Evolutionary conservation across 1,140 invertebrate genomes (phyloP).

Genomic region (Scylla paramamosain): DNA sequence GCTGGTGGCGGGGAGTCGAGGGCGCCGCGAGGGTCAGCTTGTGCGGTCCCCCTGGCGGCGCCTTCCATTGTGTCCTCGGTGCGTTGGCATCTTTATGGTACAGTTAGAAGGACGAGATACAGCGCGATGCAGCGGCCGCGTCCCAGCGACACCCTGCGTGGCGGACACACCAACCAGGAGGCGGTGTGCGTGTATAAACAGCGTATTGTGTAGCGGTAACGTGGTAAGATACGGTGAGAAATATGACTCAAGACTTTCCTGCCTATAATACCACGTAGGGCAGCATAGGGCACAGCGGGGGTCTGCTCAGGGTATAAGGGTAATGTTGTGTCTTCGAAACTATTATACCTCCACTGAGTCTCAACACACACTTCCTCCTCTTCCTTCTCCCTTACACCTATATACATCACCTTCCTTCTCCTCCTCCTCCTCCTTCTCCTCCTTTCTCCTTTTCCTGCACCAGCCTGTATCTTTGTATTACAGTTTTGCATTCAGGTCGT

Average conservation of each 20-base stretch:
- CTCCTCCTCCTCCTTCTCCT: not conserved
- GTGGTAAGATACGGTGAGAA: not conserved
- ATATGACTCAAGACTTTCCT: not conserved
- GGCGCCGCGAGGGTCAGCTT: not conserved
- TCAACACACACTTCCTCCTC: not conserved
- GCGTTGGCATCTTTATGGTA: conserved; percentile 3
- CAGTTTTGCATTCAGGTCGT: not conserved
- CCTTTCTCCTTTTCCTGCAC: not conserved
- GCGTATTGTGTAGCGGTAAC: conserved; percentile 7
- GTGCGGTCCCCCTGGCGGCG: conserved; percentile 3
- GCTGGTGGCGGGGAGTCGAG: not conserved
- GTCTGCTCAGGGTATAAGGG: not conserved
- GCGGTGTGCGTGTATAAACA: conserved; percentile 10
- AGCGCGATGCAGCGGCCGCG: not conserved
- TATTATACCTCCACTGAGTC: not conserved
- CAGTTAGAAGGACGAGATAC: not conserved
- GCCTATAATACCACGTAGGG: not conserved
- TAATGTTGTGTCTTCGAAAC: not conserved
- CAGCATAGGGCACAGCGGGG: not conserved
- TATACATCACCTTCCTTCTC: not conserved
- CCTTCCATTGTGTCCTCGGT: not conserved
- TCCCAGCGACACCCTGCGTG: not conserved
- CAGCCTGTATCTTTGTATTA: not conserved
- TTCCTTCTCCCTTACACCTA: not conserved
- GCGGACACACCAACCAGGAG: not conserved